Evolutionary conservation across 2,113 vertebrate genomes (phyloP).

Genomic region (Tenrec ecaudatus): DNA sequence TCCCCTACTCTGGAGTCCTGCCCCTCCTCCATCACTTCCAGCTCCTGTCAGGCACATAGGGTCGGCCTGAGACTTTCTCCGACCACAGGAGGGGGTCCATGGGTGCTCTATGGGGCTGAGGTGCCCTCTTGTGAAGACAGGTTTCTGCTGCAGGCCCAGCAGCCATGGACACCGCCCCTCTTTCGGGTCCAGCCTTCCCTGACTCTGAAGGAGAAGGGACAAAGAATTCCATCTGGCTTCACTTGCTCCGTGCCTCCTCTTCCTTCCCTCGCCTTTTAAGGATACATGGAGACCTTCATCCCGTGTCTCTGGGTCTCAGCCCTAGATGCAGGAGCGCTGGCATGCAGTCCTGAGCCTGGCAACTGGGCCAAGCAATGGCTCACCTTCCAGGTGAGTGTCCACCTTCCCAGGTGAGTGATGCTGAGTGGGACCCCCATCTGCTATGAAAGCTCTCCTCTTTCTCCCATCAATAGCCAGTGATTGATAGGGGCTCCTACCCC

Average conservation of each 20-base stretch:
- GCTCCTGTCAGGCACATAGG: neutral
- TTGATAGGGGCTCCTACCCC: neutral
- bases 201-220: neutral
- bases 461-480: neutral
- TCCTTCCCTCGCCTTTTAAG: neutral
- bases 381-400: too few relatives aligned
- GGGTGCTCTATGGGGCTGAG: neutral
- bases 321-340: neutral
- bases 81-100: neutral
- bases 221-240: neutral
- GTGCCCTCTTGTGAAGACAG: fast-evolving
- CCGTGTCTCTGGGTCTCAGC: neutral
- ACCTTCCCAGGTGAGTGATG: neutral
- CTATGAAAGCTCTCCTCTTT: neutral
- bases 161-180: neutral
- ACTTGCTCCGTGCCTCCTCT: neutral
- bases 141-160: neutral
- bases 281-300: neutral
- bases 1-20: neutral
- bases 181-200: neutral
- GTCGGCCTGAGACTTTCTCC: neutral
- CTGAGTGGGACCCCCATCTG: neutral
- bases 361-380: neutral
- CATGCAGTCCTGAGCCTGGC: neutral
- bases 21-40: neutral